Conservation (phyloP, 64 coral and sea anemone genomes). For the Dendrophyllia cribrosa region DNA sequence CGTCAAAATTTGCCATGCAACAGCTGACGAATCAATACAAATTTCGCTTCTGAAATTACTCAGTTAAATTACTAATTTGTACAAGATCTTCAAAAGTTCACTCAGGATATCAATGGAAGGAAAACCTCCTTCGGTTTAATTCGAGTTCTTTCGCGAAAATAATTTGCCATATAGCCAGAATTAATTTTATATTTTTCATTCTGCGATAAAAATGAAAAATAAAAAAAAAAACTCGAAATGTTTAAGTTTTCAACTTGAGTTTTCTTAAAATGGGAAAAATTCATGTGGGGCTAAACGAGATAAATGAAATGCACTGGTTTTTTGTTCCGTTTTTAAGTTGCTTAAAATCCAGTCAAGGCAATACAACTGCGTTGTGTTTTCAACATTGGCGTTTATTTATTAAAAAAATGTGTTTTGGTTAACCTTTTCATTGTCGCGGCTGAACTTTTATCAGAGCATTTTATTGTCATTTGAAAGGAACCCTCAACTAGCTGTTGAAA, state of each 20-base stretch:
- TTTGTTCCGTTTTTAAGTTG: too few relatives aligned
- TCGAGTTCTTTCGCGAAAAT: neutral
- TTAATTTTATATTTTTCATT: too few relatives aligned
- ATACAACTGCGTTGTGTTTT: neutral
- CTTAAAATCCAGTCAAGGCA: too few relatives aligned
- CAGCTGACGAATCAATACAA: constrained; percentile 16
- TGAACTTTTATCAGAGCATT: neutral
- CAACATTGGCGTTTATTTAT: neutral
- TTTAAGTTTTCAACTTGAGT: too few relatives aligned
- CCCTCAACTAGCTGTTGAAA: too few relatives aligned
- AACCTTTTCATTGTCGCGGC: neutral
- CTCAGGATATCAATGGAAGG: neutral
- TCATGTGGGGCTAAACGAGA: neutral
- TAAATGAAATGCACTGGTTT: neutral
- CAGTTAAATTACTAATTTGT: neutral
- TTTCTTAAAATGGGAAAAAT: too few relatives aligned
- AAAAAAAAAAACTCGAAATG: too few relatives aligned
- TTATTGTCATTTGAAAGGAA: neutral
- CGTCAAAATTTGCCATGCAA: neutral
- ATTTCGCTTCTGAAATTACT: neutral
- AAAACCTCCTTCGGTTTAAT: neutral
- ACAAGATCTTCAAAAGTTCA: neutral
- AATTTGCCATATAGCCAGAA: neutral
- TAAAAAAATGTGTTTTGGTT: neutral
- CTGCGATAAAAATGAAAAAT: too few relatives aligned